A percentile compares a stretch with the other conserved stretches of the same genome.
Conservation (phyloP, 2,113 vertebrate species). For the Chaenogobius annularis region DNA sequence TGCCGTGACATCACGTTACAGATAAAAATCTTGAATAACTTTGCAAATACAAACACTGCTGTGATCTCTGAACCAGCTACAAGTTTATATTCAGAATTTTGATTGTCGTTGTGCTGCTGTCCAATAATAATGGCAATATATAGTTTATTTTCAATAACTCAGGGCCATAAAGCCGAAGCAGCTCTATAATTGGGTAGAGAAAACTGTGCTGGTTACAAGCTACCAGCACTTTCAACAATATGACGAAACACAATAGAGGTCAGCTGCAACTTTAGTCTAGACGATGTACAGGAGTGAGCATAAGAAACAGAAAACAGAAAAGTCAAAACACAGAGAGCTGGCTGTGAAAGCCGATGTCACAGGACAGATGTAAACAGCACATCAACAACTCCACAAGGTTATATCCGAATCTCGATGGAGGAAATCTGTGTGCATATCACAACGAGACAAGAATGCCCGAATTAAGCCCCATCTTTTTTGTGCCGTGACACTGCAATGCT, state of each 20-base stretch:
- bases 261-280: conserved; percentile 51
- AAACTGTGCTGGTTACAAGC: conserved; percentile 37
- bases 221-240: conserved; percentile 34
- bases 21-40: background rate
- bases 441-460: background rate
- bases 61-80: background rate
- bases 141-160: no score
- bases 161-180: background rate
- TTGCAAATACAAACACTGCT: background rate
- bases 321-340: conserved; percentile 28
- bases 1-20: background rate
- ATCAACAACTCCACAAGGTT: conserved; percentile 24
- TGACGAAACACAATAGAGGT: conserved; percentile 62
- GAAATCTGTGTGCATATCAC: background rate
- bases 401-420: background rate
- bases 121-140: no score
- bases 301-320: conserved; percentile 8
- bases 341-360: conserved; percentile 35
- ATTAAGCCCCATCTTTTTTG: background rate
- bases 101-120: no score
- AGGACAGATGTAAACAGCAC: conserved; percentile 37
- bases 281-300: conserved; percentile 27
- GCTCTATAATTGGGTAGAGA: conserved; percentile 39
- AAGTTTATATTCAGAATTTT: background rate
- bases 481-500: background rate